These are phyloP conservation scores for Eulemur macaco DNA, from an alignment of 2,113 vertebrate species.

Conservation along the genomic window DNA sequence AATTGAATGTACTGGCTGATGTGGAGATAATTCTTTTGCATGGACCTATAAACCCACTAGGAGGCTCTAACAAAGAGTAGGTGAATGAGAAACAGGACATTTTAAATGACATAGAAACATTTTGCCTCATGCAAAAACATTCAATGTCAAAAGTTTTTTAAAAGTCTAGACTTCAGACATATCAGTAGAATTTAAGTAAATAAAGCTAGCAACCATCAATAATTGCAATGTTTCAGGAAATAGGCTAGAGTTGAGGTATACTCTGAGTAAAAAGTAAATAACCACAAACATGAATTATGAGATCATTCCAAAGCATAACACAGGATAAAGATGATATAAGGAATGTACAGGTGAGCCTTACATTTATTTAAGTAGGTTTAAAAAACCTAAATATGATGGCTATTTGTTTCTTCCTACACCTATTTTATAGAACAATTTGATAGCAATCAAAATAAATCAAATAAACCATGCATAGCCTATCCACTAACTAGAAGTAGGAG, in stretches of 20 bases:
- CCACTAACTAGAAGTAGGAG: neutral
- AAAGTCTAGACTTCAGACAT: neutral
- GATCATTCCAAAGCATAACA: neutral
- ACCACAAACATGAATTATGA: neutral
- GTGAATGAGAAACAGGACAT: neutral
- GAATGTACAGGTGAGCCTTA: neutral
- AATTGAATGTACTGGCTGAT: neutral
- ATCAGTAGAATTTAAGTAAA: neutral
- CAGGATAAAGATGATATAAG: neutral
- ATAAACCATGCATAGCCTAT: neutral
- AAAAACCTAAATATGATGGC: neutral
- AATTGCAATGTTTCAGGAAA: neutral
- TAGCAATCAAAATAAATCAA: neutral
- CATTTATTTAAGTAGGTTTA: neutral
- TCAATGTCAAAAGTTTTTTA: neutral
- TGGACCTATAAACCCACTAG: neutral
- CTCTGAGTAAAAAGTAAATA: constrained; percentile 15
- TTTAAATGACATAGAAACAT: neutral
- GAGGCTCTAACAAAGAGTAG: neutral
- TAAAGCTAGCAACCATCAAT: neutral
- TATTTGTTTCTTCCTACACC: neutral
- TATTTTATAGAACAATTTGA: constrained; percentile 4
- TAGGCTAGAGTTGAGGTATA: neutral
- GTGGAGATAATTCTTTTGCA: neutral
- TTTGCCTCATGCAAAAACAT: neutral